Base-by-base conservation (phyloP, 2,888 invertebrate species). In the Invenusta paracnida region DNA sequence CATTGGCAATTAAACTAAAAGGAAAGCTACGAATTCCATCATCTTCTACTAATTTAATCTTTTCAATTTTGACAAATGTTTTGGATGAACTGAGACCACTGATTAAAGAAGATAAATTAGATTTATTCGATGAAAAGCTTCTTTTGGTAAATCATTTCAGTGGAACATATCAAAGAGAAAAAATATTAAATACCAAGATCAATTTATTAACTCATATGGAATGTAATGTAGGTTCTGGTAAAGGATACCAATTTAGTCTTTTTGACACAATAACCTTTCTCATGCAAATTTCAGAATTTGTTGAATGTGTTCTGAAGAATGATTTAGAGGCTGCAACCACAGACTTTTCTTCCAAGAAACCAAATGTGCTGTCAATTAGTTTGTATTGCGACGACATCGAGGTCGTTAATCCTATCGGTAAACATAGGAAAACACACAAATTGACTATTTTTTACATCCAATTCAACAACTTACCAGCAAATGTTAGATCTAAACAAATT, bases 1-100 rank as follows among this genome's bases (percentile, higher is more conserved):
- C 73, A 73, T 25, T 73, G 73, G 73, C 73, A 73, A 73, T 73
- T 23, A 73, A 73, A 73, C 25, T 73, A 23, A 73, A 25, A 73
- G 73, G 73, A 5, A 13, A 73, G 27, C 27, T 73, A 23, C 73
- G 73, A 73, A 25, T 73, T 13, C 73, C 73, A 5, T 13, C 17
- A 73, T 73, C 73, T 73, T 23, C 27, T 23, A 73, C 73, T 25
- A 25, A 73, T 73, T 23, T 23, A 73, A 73, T 73, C 73, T 73
- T 73, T 73, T 73, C 73, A 13, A 73, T 73, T 73, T 13, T 73
- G 5, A 73, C 73, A 23, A 73, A 73, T 73, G 23, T 73, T 23
- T 13, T 73, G 27, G 25, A 73, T 73, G 73, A 73, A 23, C 23
- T 73, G 2, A 13, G 73, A 25, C 73, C 73, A 25, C 73, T 73